Evolutionary conservation across 1,140 invertebrate species (phyloP), one percentile per base, ranked within the genome.

Genomic region (silkworm (Bombyx mori)): DNA sequence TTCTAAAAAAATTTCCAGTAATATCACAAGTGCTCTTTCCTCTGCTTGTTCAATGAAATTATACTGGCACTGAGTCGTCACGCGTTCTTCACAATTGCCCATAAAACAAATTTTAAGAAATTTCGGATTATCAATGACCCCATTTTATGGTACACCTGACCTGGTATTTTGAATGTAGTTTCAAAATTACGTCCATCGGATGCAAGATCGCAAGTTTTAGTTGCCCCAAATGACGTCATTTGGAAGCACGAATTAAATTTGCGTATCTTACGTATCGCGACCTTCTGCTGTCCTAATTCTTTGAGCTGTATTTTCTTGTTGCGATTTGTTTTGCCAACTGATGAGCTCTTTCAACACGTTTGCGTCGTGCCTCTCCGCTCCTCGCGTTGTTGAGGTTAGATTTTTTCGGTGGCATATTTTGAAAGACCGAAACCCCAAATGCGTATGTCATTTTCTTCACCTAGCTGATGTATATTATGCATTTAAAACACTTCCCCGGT

Each of bases 71-170:
- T 64, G 56, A 62, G 63, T 61, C 51, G 66, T 59, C 59, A 65
- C 65, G 48, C 64, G 60, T 42, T 69, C 65, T 67, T 81, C 63
- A 62, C 61, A 65, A 66, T 70, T 60, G 59, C 68, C 75, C 62
- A 84, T 77, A 63, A 84, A 85, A 77, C 84, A 88, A 57, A 88
- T 76, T 73, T 88, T 77, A 44, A 84, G 62, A 83, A 85, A 87
- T 70, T 82, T 74, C 45, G 62, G 61, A 56, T 78, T 35, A 12
- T 67, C 52, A 88, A 50, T 68, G 73, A 75, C n/a, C 73, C 83
- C 50, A 78, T 74, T 65, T 57, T 60, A 66, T 88, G 86, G 65
- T 89, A 89, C 12, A 88, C 68, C 65, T 89, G 82, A 43, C 89
- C 86, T 77, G 89, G 79, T 49, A 89, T 77, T 71, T 86, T 86